phyloP scores from a whole-genome alignment of 2,797 vertebrate genomes.

The Steatocranus sp. region DNA sequence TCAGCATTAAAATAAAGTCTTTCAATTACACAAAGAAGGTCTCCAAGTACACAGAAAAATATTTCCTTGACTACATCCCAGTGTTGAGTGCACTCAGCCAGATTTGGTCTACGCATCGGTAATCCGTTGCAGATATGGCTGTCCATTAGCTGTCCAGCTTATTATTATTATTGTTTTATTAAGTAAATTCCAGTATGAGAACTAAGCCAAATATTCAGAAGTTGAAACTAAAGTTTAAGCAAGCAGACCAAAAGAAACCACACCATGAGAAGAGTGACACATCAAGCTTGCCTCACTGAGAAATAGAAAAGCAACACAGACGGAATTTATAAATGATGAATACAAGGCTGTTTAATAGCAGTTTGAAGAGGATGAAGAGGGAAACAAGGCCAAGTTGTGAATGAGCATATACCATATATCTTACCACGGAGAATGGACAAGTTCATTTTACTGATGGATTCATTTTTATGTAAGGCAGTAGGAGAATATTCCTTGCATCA shows the following conservation, averaged over 20 bases:
- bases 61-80: neutral
- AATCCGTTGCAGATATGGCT: neutral
- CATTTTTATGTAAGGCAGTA: neutral
- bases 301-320: neutral
- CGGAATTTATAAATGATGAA: neutral
- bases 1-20: conserved; percentile 13
- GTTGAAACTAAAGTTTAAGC: neutral
- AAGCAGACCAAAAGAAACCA: neutral
- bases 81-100: neutral
- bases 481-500: neutral
- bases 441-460: neutral
- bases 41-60: neutral
- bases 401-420: neutral
- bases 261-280: neutral
- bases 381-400: neutral
- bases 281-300: neutral
- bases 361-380: neutral
- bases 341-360: neutral
- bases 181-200: neutral
- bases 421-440: neutral
- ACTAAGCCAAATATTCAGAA: neutral
- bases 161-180: neutral
- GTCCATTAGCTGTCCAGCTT: neutral
- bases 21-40: neutral
- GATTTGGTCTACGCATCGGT: neutral